Percentiles rank a stretch among this genome's conserved stretches.
Conservation (phyloP, 2,797 vertebrate genomes). For the Gymnothorax javanicus region DNA sequence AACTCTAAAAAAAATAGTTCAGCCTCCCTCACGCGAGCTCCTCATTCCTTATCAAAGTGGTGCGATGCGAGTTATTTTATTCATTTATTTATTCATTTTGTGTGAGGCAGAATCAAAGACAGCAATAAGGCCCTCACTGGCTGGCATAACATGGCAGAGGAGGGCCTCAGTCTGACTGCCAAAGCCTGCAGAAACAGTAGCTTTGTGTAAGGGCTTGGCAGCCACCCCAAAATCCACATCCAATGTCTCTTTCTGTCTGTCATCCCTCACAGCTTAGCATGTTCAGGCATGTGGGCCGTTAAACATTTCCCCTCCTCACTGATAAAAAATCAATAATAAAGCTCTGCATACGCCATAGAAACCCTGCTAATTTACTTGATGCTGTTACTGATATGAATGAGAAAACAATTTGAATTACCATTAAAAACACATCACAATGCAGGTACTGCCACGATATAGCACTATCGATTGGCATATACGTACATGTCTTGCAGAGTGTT, state of each 20-base stretch:
- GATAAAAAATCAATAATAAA: neutral
- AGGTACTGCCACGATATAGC: neutral
- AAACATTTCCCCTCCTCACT: neutral
- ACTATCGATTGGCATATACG: neutral
- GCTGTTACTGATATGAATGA: neutral
- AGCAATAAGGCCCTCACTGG: conserved; percentile 55
- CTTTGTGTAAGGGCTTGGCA: conserved; percentile 72
- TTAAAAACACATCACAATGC: neutral
- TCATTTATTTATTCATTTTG: neutral
- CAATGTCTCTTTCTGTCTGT: conserved; percentile 56
- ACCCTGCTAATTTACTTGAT: neutral
- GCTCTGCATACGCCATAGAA: neutral
- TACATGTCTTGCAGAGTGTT: neutral
- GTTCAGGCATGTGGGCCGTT: neutral
- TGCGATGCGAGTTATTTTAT: neutral
- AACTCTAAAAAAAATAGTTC: neutral
- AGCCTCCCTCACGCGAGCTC: neutral
- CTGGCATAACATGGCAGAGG: conserved; percentile 64
- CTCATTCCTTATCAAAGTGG: neutral
- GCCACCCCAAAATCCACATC: conserved; percentile 53
- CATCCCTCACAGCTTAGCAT: neutral
- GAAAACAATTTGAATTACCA: neutral
- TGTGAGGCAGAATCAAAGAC: conserved; percentile 3
- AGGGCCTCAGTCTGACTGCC: conserved; percentile 67
- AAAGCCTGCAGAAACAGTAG: conserved; percentile 70